phyloP scores from a whole-genome alignment of 2,888 invertebrate genomes.

The Eretmocerus hayati region DNA sequence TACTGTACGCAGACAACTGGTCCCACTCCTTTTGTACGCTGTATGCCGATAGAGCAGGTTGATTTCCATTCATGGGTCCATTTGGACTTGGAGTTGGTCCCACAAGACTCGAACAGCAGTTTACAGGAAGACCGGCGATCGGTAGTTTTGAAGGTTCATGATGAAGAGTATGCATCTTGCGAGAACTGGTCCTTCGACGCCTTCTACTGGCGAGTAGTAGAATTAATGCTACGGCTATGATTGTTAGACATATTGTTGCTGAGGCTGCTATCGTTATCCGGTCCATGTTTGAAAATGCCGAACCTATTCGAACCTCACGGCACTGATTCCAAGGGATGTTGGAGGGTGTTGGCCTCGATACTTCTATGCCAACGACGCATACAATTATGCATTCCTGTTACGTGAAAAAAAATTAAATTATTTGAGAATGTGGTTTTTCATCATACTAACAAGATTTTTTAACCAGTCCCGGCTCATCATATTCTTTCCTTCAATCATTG shows the following conservation, averaged over 20 bases:
- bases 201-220: conserved; percentile 82
- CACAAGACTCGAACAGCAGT: conserved; percentile 64
- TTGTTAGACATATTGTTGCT: conserved; percentile 87
- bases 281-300: conserved; percentile 84
- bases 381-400: conserved; percentile 86
- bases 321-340: conserved; percentile 81
- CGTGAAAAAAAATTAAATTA: no score
- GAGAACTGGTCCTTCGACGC: conserved; percentile 50
- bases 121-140: conserved; percentile 68
- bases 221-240: conserved; percentile 82
- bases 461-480: no score
- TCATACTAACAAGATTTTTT: no score
- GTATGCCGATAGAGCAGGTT: conserved; percentile 77
- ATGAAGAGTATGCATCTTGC: conserved; percentile 63
- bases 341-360: conserved; percentile 81
- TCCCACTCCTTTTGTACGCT: conserved; percentile 84
- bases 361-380: conserved; percentile 77
- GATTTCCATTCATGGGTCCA: conserved; percentile 72
- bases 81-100: conserved; percentile 70
- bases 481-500: no score
- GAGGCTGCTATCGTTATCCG: conserved; percentile 91
- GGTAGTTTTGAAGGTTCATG: conserved; percentile 58
- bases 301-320: conserved; percentile 78
- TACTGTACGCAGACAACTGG: conserved; percentile 84
- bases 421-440: no score